phyloP scores from a whole-genome alignment of 2,113 vertebrate species.

The Romanogobio albipinnatus region DNA sequence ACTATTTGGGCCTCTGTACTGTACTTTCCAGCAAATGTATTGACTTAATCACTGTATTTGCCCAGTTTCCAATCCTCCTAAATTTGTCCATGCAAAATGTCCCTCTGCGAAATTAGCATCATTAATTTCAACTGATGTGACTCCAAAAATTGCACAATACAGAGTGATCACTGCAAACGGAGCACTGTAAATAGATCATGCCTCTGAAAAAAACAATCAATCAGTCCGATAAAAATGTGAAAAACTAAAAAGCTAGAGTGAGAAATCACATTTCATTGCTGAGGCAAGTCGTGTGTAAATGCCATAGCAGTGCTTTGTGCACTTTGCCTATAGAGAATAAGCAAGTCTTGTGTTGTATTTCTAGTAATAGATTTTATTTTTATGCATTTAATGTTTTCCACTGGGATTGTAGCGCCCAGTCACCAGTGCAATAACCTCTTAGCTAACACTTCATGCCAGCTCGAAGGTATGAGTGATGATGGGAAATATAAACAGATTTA shows the following conservation, averaged over 20 bases:
- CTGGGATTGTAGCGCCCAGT: slow-evolving; percentile 49
- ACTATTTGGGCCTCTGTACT: slow-evolving; percentile 14
- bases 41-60: slow-evolving; percentile 32
- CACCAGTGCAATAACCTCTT: slow-evolving; percentile 61
- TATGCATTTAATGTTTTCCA: slow-evolving; percentile 45
- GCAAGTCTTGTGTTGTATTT: slow-evolving; percentile 45
- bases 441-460: slow-evolving; percentile 60
- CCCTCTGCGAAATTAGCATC: slow-evolving; percentile 1
- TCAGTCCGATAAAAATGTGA: slow-evolving; percentile 47
- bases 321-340: slow-evolving; percentile 39
- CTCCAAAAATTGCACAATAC: slow-evolving; percentile 17
- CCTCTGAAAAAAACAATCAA: slow-evolving; percentile 27
- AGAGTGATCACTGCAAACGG: not conserved
- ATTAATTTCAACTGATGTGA: slow-evolving; percentile 10
- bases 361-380: slow-evolving; percentile 49
- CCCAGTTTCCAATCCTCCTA: not conserved
- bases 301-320: slow-evolving; percentile 37
- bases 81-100: slow-evolving; percentile 3
- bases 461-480: slow-evolving; percentile 64
- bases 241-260: slow-evolving; percentile 32
- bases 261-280: not conserved
- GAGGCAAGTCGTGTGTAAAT: slow-evolving; percentile 7
- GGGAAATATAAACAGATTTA: slow-evolving; percentile 60
- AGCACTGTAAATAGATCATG: slow-evolving; percentile 47
- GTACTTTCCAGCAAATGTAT: slow-evolving; percentile 47